Conservation (phyloP, 2,113 vertebrate genomes). For the Sander vitreus region DNA sequence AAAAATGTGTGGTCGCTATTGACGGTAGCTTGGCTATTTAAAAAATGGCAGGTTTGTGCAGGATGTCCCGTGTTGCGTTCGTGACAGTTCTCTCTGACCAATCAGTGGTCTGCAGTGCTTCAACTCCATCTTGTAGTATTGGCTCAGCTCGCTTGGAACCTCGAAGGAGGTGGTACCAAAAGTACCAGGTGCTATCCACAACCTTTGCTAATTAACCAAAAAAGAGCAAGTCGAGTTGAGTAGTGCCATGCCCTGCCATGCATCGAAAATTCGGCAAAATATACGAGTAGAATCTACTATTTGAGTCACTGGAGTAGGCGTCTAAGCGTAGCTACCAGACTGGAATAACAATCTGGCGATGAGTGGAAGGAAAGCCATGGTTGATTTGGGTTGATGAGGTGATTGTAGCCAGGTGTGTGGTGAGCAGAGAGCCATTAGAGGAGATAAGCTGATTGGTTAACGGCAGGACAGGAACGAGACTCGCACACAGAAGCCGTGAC, state of each 20-base stretch:
- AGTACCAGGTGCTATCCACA: background rate
- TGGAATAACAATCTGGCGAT: no score
- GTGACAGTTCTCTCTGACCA: background rate
- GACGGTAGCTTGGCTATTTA: background rate
- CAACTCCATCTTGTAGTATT: background rate
- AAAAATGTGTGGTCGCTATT: background rate
- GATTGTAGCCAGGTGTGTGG: no score
- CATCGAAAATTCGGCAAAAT: no score
- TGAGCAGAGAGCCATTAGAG: no score
- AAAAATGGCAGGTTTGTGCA: background rate
- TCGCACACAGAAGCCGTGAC: no score
- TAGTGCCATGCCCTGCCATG: background rate
- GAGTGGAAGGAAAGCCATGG: no score
- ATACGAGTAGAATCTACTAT: no score
- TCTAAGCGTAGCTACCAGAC: no score
- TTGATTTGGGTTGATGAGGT: no score
- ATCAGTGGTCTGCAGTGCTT: background rate
- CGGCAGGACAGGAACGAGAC: no score
- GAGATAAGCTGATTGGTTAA: no score
- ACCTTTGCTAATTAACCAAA: background rate
- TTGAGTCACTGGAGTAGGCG: no score
- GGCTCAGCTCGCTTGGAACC: background rate
- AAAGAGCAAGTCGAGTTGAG: background rate
- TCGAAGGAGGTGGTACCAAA: background rate
- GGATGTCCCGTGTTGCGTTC: background rate